These are phyloP conservation scores for Leptestheria dahalacensis DNA, from an alignment of 1,140 invertebrate genomes.

Conservation along the genomic window DNA sequence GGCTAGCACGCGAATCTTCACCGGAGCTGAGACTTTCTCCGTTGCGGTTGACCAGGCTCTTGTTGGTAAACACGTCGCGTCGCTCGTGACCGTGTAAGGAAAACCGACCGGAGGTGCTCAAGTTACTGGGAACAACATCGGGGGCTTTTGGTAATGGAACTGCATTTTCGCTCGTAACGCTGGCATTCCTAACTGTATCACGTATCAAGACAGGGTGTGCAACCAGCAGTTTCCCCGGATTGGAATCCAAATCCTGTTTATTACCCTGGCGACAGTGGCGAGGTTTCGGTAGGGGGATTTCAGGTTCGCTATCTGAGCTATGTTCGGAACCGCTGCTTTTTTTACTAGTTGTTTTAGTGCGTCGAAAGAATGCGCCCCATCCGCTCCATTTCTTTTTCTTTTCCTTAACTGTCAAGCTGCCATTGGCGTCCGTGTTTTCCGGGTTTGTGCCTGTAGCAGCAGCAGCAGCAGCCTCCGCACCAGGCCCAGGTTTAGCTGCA, in stretches of 20 bases:
- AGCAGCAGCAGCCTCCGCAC: neutral
- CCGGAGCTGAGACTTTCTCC: constrained; percentile 14
- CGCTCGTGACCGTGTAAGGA: constrained; percentile 6
- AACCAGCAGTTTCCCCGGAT: neutral
- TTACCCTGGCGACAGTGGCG: neutral
- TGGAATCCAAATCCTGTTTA: neutral
- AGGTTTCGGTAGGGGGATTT: neutral
- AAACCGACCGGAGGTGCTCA: neutral
- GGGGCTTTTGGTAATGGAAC: neutral
- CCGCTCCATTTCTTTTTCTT: constrained; percentile 11
- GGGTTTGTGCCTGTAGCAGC: no score
- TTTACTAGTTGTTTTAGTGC: neutral
- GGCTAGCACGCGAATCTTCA: constrained; percentile 29
- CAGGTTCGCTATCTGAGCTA: constrained; percentile 2
- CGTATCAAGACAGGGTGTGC: neutral
- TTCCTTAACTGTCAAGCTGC: neutral
- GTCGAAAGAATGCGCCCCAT: constrained; percentile 7
- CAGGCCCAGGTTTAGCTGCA: neutral
- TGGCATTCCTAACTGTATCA: neutral
- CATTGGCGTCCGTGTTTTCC: neutral
- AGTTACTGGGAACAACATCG: neutral
- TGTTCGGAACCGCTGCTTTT: neutral
- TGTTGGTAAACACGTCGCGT: neutral
- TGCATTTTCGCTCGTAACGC: neutral
- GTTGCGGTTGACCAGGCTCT: constrained; percentile 4